Evolutionary conservation across 1,140 invertebrate genomes (phyloP), one percentile per base, ranked within the genome.

Genomic region (Papilio dardanus): DNA sequence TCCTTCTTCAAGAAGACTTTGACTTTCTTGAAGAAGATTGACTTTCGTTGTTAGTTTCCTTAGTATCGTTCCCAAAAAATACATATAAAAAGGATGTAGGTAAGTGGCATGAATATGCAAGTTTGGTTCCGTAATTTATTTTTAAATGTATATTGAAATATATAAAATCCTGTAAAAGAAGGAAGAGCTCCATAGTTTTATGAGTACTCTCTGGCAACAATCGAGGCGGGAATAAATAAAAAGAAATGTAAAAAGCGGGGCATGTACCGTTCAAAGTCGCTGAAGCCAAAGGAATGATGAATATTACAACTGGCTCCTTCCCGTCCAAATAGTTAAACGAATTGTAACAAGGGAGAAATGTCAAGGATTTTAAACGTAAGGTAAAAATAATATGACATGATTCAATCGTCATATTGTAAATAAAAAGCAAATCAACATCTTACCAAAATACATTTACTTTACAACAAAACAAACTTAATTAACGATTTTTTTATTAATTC

Each of bases 141-240:
- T 81, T 83, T 68, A 79, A 87, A 84, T 80, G 76, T 77, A 74
- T 77, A 82, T 83, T 88, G 79, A 84, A 86, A 85, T 86, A 87
- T 88, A 90, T 87, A 88, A 87, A 78, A 89, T 79, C 78, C 82
- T 88, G 85, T 90, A 88, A 90, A 89, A 89, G 87, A 88, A 87
- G 88, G 65, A 83, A 77, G 76, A 78, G 67, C 79, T 80, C 78
- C 84, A 89, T 89, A 88, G 89, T 89, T 89, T 90, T 88, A 92
- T 88, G 86, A 89, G 86, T 81, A 79, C 84, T 87, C 77, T 85
- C 88, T 91, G 89, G 88, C 88, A 91, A 86, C 83, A 88, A 88
- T 90, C 86, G 86, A 86, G 83, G 86, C 86, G 85, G 82, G 84
- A 82, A 87, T 88, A 86, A 91, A 89, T 86, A 89, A 89, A 88